Evolutionary conservation across 2,888 invertebrate genomes (phyloP).

Genomic region (Melanostoma mellinum): DNA sequence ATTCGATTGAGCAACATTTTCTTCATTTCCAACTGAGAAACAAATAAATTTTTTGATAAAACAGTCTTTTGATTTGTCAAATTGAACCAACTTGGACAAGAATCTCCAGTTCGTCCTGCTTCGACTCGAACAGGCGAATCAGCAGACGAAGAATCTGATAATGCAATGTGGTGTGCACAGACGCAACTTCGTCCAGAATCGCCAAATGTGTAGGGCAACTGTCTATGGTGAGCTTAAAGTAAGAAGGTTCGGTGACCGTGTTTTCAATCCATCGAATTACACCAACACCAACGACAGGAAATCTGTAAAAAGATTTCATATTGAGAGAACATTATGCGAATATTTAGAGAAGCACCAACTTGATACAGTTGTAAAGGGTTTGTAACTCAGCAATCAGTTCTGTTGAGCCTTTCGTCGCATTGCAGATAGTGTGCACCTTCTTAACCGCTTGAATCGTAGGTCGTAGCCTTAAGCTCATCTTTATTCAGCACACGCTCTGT

Average conservation of each 20-base stretch:
- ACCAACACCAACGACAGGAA: constrained; percentile 97
- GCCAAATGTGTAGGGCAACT: constrained; percentile 98
- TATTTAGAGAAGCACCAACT: constrained; percentile 82
- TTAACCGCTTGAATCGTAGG: constrained; percentile 95
- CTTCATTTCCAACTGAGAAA: constrained; percentile 91
- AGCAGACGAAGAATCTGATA: constrained; percentile 92
- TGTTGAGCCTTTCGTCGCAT: constrained; percentile 94
- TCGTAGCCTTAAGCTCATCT: constrained; percentile 95
- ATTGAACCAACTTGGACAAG: constrained; percentile 89
- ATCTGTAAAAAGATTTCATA: constrained; percentile 83
- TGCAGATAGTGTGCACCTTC: constrained; percentile 95
- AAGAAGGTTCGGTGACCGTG: constrained; percentile 96
- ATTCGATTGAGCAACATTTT: constrained; percentile 98
- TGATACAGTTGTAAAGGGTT: constrained; percentile 94
- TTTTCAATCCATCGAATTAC: constrained; percentile 97
- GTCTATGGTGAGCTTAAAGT: constrained; percentile 97
- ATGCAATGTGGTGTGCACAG: constrained; percentile 94
- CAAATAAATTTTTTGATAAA: neutral
- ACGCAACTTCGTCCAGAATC: constrained; percentile 97
- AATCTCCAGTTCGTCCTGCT: constrained; percentile 97
- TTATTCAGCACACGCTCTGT: constrained; percentile 87
- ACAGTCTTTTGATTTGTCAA: neutral
- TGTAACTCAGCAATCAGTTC: constrained; percentile 96
- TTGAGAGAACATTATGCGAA: neutral
- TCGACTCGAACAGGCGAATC: constrained; percentile 94